Conservation (phyloP, 2,888 invertebrate species). For the Nebria brevicollis region DNA sequence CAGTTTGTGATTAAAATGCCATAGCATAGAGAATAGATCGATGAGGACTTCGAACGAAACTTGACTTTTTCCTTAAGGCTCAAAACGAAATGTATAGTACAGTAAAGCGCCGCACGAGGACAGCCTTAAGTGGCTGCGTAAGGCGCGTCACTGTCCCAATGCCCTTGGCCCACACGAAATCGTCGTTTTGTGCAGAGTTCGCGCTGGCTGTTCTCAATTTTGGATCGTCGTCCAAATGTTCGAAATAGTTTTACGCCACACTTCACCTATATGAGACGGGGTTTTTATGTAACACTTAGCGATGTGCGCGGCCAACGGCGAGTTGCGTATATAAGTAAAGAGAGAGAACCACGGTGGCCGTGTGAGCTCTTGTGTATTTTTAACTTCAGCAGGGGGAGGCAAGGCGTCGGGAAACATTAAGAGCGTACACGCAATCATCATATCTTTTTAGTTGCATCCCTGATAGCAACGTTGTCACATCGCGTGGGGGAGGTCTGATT, state of each 20-base stretch:
- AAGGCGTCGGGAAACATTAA: slow-evolving; percentile 32
- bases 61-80: neutral
- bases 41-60: too few species aligned
- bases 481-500: slow-evolving; percentile 49
- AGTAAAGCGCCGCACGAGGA: slow-evolving; percentile 49
- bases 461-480: slow-evolving; percentile 54
- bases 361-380: slow-evolving; percentile 65
- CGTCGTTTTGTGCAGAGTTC: slow-evolving; percentile 9
- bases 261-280: slow-evolving; percentile 41
- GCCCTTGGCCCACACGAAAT: slow-evolving; percentile 41
- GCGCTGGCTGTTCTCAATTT: neutral
- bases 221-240: slow-evolving; percentile 19
- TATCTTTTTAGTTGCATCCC: slow-evolving; percentile 56
- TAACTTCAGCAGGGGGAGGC: slow-evolving; percentile 67
- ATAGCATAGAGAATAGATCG: neutral
- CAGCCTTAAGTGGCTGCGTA: neutral
- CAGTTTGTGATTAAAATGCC: neutral
- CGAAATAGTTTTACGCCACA: slow-evolving; percentile 42
- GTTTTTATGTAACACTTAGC: slow-evolving; percentile 46
- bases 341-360: slow-evolving; percentile 51
- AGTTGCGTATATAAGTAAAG: slow-evolving; percentile 22
- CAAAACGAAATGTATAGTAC: slow-evolving; percentile 48
- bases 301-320: slow-evolving; percentile 37
- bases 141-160: neutral
- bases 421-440: slow-evolving; percentile 9